Evolutionary conservation across 2,888 invertebrate genomes (phyloP).

Genomic region (Morinoia aosen): DNA sequence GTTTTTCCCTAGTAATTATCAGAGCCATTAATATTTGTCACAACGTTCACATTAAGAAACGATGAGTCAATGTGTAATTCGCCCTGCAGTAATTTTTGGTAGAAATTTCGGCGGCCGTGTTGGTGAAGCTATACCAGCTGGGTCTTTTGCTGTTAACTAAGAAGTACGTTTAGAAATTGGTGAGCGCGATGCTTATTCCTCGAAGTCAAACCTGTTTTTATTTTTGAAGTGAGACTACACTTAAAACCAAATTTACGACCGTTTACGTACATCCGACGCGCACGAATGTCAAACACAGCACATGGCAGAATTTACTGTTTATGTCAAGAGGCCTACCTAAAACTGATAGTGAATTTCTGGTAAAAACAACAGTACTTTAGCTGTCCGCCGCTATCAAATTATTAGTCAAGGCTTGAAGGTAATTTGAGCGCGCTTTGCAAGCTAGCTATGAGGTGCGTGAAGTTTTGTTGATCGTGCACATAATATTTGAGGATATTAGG

Average conservation of each 20-base stretch:
- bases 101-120: neutral
- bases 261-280: neutral
- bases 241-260: neutral
- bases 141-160: neutral
- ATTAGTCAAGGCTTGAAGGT: neutral
- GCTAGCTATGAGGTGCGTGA: too few species aligned
- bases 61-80: neutral
- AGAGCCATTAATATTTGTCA: neutral
- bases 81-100: neutral
- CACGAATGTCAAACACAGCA: neutral
- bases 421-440: neutral
- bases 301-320: neutral
- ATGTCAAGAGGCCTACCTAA: neutral
- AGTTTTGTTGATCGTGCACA: too few species aligned
- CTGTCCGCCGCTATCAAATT: neutral
- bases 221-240: neutral
- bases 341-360: neutral
- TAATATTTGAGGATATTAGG: too few species aligned
- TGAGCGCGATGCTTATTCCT: neutral
- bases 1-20: neutral
- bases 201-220: neutral
- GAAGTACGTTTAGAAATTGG: neutral
- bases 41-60: neutral
- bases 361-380: neutral
- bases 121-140: neutral